These are phyloP conservation scores for Phyllostomus hastatus DNA, from an alignment of 2,113 vertebrate species.

Conservation along the genomic window DNA sequence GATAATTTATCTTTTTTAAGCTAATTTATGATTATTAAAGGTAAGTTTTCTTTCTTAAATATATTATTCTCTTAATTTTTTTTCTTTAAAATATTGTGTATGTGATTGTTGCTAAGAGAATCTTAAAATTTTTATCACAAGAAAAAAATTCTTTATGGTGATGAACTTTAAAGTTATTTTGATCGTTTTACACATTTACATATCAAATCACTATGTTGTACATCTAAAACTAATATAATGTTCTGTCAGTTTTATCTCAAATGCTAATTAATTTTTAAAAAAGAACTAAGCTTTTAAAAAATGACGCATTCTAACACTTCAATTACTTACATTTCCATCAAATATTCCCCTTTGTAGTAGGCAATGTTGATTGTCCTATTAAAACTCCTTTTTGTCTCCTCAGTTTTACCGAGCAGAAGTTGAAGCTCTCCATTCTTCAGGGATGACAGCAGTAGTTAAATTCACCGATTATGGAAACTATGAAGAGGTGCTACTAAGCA, in stretches of 20 bases:
- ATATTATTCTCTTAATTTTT: not conserved
- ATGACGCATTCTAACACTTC: not conserved
- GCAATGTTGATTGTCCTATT: not conserved
- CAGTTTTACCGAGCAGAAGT: conserved; percentile 97
- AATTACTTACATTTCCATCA: not conserved
- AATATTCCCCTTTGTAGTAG: not conserved
- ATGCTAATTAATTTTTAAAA: not conserved
- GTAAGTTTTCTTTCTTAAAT: conserved; percentile 21
- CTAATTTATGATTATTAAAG: not conserved
- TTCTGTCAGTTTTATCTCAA: not conserved
- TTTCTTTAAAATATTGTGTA: not conserved
- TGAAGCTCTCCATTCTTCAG: conserved; percentile 96
- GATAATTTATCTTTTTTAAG: not conserved
- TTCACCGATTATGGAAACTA: conserved; percentile 99
- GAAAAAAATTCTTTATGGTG: not conserved
- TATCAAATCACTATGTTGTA: not conserved
- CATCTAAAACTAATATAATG: not conserved
- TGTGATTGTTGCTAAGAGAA: not conserved
- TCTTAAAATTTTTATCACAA: not conserved
- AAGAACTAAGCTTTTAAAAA: not conserved
- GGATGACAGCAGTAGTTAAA: conserved; percentile 96
- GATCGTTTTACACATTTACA: not conserved
- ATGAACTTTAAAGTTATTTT: not conserved
- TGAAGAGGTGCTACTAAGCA: conserved; percentile 96
- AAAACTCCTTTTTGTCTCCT: conserved; percentile 67